Conservation (phyloP, 2,113 vertebrate species). For the Dryoscopus gambensis region DNA sequence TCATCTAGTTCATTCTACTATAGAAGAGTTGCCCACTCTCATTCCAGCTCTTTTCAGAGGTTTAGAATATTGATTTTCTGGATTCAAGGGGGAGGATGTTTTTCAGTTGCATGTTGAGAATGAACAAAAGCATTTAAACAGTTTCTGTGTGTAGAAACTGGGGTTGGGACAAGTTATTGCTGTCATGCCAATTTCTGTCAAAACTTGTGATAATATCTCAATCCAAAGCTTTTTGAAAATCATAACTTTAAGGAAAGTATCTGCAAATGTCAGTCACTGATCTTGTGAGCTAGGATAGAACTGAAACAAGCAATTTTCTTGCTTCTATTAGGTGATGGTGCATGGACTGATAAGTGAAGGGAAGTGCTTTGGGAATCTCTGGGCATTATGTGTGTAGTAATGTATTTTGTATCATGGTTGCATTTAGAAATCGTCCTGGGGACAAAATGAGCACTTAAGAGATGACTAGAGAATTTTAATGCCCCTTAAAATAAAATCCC, state of each 20-base stretch:
- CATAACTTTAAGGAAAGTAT: neutral
- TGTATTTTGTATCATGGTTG: neutral
- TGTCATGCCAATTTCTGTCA: neutral
- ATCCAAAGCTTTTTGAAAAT: neutral
- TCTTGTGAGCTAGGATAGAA: neutral
- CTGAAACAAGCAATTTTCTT: neutral
- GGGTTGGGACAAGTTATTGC: neutral
- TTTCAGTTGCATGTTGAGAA: slow-evolving; percentile 8
- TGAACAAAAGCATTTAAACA: neutral
- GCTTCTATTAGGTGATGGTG: neutral
- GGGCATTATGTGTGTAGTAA: neutral
- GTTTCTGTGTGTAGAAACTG: neutral
- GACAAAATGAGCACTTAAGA: slow-evolving; percentile 1
- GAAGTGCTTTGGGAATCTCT: slow-evolving; percentile 6
- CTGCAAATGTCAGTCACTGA: slow-evolving; percentile 1
- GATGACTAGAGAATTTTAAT: neutral
- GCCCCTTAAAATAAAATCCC: neutral
- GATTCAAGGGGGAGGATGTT: neutral
- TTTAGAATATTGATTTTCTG: slow-evolving; percentile 13
- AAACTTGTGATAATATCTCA: slow-evolving; percentile 2
- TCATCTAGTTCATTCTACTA: neutral
- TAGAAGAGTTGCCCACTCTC: neutral
- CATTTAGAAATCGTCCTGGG: neutral
- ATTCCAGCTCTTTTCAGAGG: neutral
- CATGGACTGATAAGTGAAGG: neutral